Percentiles rank a stretch among this genome's conserved stretches.
Conservation (phyloP, 2,888 invertebrate species). For the Drosophila anomalata region DNA sequence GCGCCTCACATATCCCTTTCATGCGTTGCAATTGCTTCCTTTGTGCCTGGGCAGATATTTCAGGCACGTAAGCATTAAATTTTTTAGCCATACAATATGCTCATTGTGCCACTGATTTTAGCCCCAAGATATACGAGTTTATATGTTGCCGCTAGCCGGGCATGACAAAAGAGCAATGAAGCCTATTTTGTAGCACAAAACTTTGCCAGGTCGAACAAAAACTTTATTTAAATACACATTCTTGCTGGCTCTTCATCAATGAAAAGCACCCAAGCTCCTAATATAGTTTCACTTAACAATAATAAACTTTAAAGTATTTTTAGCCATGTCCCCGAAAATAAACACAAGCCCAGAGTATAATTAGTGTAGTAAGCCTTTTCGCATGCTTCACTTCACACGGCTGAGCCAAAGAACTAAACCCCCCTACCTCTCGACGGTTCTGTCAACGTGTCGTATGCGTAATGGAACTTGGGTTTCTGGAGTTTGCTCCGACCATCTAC, state of each 20-base stretch:
- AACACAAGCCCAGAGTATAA: conserved; percentile 43
- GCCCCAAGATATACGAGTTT: conserved; percentile 50
- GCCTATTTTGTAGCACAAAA: conserved; percentile 63
- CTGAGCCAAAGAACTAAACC: conserved; percentile 18
- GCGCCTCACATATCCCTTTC: conserved; percentile 36
- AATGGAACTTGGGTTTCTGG: conserved; percentile 48
- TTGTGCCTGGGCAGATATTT: conserved; percentile 46
- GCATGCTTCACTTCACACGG: conserved; percentile 44
- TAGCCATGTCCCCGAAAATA: conserved; percentile 45
- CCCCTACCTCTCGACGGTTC: not conserved
- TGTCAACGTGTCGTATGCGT: conserved; percentile 58
- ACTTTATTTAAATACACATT: conserved; percentile 57
- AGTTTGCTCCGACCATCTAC: not conserved
- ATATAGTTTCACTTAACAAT: conserved; percentile 48
- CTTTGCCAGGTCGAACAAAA: conserved; percentile 42
- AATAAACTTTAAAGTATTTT: conserved; percentile 47
- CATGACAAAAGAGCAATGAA: conserved; percentile 66
- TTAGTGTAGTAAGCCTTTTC: conserved; percentile 61
- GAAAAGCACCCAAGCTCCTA: conserved; percentile 35
- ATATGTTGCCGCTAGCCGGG: conserved; percentile 39
- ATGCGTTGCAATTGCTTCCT: conserved; percentile 50
- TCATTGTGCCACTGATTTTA: conserved; percentile 67
- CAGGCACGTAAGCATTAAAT: conserved; percentile 69
- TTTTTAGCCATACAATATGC: conserved; percentile 61
- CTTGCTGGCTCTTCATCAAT: not conserved